Evolutionary conservation across 2,797 vertebrate genomes (phyloP).

Genomic region (Pantherophis vulpinus): DNA sequence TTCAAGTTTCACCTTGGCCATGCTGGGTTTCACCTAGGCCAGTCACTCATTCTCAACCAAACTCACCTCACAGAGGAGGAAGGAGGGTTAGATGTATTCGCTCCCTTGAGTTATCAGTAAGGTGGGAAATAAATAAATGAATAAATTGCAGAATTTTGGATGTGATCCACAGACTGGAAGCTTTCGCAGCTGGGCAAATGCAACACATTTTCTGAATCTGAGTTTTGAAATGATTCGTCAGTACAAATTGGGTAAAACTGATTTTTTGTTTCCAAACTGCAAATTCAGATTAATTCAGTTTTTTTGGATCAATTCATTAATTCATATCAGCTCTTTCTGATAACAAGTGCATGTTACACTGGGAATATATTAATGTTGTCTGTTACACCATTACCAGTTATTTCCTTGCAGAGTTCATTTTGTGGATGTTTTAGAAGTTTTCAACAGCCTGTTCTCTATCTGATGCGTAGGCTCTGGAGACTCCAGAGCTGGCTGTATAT

Average conservation of each 20-base stretch:
- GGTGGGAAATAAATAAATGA: neutral
- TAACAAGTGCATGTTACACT: constrained; percentile 41
- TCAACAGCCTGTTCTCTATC: neutral
- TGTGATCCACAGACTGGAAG: neutral
- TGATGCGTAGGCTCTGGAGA: neutral
- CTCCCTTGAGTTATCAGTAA: too few relatives aligned
- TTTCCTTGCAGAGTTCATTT: constrained; percentile 2
- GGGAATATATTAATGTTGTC: constrained; percentile 14
- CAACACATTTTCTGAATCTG: neutral
- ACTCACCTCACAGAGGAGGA: too few relatives aligned
- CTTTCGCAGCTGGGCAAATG: neutral
- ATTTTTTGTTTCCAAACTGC: neutral
- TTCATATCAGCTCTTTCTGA: constrained; percentile 24
- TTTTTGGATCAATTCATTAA: constrained; percentile 8
- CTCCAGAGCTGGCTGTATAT: neutral
- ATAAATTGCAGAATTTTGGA: neutral
- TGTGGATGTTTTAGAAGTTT: neutral
- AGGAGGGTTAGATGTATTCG: too few relatives aligned
- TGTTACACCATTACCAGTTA: neutral
- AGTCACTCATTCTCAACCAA: too few relatives aligned
- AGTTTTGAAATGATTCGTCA: neutral
- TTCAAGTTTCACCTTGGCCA: too few relatives aligned
- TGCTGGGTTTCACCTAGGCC: too few relatives aligned
- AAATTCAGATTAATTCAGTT: neutral
- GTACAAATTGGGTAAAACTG: neutral